Evolutionary conservation across 2,797 vertebrate genomes (phyloP).

Genomic region (Xiphorhynchus erythropygius): DNA sequence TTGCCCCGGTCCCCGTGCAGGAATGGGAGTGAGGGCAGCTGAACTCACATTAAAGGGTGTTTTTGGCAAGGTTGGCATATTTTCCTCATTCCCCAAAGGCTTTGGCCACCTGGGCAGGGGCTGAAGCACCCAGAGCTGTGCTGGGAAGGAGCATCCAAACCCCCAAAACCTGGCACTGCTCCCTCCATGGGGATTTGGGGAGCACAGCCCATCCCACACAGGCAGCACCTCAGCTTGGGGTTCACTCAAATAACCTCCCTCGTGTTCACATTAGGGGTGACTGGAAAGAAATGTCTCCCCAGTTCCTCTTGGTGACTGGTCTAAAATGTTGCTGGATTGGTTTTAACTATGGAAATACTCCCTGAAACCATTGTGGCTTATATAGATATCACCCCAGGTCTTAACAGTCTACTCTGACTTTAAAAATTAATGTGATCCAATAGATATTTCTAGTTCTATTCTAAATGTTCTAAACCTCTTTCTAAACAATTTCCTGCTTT

Average conservation of each 20-base stretch:
- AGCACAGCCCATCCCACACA: not conserved
- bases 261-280: not conserved
- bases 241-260: accelerated
- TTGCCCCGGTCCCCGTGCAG: not conserved
- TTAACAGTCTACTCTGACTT: not conserved
- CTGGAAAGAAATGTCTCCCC: not conserved
- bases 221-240: not conserved
- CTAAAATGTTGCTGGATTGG: not conserved
- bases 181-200: not conserved
- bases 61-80: not conserved
- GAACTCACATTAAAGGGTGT: not conserved
- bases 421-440: not conserved
- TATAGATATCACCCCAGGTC: not conserved
- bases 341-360: not conserved
- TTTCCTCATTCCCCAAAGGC: not conserved
- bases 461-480: no score
- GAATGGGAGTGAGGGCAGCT: not conserved
- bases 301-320: not conserved
- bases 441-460: slow-evolving; percentile 14
- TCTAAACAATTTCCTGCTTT: not conserved
- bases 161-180: not conserved
- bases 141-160: not conserved
- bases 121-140: not conserved
- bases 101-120: no score
- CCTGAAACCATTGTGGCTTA: accelerated